Evolutionary conservation across 2,113 vertebrate species (phyloP).

Genomic region (Echinops telfairi): DNA sequence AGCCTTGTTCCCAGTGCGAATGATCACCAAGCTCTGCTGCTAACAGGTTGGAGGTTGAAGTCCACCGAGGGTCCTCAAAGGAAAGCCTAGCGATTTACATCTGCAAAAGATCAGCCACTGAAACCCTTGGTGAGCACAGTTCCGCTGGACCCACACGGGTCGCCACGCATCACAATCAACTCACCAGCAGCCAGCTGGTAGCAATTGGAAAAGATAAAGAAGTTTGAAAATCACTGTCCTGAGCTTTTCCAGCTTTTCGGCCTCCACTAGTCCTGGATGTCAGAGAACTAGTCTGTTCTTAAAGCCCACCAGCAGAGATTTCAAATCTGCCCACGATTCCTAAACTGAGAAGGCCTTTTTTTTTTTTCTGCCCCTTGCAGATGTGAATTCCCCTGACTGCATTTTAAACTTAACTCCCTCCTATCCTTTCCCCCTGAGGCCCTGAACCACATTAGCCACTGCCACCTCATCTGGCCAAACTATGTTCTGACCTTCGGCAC

Average conservation of each 20-base stretch:
- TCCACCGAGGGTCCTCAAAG: not conserved
- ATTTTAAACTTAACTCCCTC: constrained; percentile 33
- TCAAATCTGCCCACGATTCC: constrained; percentile 35
- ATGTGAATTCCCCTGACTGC: constrained; percentile 37
- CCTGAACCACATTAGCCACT: constrained; percentile 5
- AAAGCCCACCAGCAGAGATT: constrained; percentile 28
- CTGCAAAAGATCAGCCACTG: not conserved
- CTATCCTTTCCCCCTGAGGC: constrained; percentile 6
- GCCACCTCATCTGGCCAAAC: constrained; percentile 32
- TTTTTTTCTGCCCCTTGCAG: not conserved
- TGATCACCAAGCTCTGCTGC: not conserved
- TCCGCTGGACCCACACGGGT: not conserved
- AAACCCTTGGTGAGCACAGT: not conserved
- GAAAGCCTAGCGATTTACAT: not conserved
- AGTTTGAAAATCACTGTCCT: not conserved
- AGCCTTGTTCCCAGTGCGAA: not conserved
- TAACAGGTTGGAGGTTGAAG: not conserved
- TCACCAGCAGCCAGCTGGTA: not conserved
- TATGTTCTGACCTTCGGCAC: constrained; percentile 46
- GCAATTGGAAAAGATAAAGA: not conserved
- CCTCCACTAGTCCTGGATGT: not conserved
- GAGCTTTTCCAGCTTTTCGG: not conserved
- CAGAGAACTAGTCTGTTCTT: not conserved
- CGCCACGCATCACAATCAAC: not conserved
- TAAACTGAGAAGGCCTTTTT: constrained; percentile 29